phyloP scores from a whole-genome alignment of 2,113 vertebrate species.

The Mesembrinibis cayennensis region DNA sequence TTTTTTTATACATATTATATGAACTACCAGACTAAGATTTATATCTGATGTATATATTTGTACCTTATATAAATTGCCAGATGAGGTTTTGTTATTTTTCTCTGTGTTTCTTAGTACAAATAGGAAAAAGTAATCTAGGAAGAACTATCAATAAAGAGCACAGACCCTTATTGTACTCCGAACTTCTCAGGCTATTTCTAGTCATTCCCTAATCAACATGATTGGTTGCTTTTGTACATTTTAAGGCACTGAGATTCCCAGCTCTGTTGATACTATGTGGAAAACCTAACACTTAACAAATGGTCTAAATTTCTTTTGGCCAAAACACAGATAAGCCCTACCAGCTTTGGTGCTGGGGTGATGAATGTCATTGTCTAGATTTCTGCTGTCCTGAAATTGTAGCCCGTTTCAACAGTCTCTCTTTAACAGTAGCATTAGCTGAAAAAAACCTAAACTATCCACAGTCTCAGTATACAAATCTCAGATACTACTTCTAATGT shows the following conservation, averaged over 20 bases:
- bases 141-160: not conserved
- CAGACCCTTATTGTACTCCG: not conserved
- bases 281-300: not conserved
- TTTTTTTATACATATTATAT: not conserved
- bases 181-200: not conserved
- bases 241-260: not conserved
- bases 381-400: not conserved
- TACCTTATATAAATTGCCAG: not conserved
- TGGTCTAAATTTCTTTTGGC: not conserved
- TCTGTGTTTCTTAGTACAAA: not conserved
- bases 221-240: not conserved
- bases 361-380: not conserved
- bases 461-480: not conserved
- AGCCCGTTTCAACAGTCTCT: not conserved
- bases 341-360: not conserved
- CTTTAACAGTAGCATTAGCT: not conserved
- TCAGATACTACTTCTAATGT: not conserved
- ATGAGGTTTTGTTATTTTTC: not conserved
- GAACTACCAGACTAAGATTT: not conserved
- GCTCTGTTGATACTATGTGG: not conserved
- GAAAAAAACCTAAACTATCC: not conserved
- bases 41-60: not conserved
- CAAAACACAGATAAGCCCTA: not conserved
- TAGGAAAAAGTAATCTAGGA: not conserved
- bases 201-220: not conserved